These are phyloP conservation scores for Parascotia fuliginaria DNA, from an alignment of 2,888 invertebrate species.

Conservation along the genomic window DNA sequence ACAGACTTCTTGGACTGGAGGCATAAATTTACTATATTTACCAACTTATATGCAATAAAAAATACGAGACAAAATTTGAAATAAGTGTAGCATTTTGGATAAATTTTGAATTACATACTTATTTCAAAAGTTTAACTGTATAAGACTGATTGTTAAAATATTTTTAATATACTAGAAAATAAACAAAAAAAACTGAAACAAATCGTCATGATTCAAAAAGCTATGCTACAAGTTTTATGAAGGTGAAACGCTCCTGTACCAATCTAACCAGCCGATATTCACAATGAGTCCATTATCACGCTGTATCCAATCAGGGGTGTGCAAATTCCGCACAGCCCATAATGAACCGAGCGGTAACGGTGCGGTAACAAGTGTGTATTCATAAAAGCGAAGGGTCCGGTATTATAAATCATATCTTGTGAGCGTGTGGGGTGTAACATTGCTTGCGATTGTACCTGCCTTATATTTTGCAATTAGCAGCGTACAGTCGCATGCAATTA, in stretches of 20 bases:
- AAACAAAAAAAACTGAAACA: no score
- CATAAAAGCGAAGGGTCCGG: constrained; percentile 78
- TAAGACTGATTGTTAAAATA: no score
- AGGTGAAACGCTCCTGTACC: constrained; percentile 27
- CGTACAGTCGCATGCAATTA: background rate
- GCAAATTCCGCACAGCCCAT: constrained; percentile 70
- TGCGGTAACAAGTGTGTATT: constrained; percentile 81
- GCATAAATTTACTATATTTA: no score
- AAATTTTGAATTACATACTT: no score
- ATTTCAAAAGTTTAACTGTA: no score
- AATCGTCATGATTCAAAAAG: no score
- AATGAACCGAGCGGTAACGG: constrained; percentile 79
- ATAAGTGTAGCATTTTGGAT: no score
- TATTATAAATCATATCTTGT: constrained; percentile 73
- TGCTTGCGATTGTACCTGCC: constrained; percentile 42
- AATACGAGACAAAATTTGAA: no score
- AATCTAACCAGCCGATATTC: constrained; percentile 31
- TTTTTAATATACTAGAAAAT: no score
- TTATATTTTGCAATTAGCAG: constrained; percentile 1
- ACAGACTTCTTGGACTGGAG: no score
- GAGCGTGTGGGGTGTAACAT: constrained; percentile 4
- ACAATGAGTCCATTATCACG: constrained; percentile 76
- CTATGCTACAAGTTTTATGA: no score
- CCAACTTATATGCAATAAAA: no score
- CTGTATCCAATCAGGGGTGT: constrained; percentile 78